phyloP scores from a whole-genome alignment of 2,888 invertebrate genomes.

The Cryptocheilus praepositus region DNA sequence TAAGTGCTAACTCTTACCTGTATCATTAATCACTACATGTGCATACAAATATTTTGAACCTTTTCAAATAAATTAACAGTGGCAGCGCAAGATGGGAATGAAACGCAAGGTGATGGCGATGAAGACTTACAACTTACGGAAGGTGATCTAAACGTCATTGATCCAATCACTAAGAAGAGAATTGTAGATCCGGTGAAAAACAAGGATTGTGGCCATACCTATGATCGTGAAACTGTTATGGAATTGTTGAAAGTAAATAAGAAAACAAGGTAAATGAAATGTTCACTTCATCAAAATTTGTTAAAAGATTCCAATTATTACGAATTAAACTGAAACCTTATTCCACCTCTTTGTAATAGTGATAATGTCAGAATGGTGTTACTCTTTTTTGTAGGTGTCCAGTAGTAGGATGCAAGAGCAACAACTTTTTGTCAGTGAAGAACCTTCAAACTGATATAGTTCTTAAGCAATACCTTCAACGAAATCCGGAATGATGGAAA shows the following conservation, averaged over 20 bases:
- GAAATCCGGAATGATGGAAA: not conserved
- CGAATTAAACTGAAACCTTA: too few species aligned
- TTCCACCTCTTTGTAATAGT: not conserved
- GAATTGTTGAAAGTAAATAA: conserved; percentile 58
- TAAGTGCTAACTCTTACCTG: too few species aligned
- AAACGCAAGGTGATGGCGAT: conserved; percentile 32
- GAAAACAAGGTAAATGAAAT: conserved; percentile 57
- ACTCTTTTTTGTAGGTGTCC: conserved; percentile 7
- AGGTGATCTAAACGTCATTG: conserved; percentile 61
- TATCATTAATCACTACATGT: too few species aligned
- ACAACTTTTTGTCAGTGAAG: not conserved
- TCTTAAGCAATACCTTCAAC: conserved; percentile 3
- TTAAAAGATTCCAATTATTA: too few species aligned
- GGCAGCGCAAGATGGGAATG: too few species aligned
- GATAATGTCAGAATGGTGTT: not conserved
- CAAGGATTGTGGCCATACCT: conserved; percentile 65
- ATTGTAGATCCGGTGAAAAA: conserved; percentile 70
- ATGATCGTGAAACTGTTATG: conserved; percentile 61
- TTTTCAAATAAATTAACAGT: too few species aligned
- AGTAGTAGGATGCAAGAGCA: conserved; percentile 11
- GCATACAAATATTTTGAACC: too few species aligned
- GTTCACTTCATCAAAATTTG: not conserved
- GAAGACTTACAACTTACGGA: conserved; percentile 60
- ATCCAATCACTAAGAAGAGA: conserved; percentile 68
- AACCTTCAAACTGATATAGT: conserved; percentile 8